Evolutionary conservation across 2,797 vertebrate genomes (phyloP).

Genomic region (Malurus leucopterus): DNA sequence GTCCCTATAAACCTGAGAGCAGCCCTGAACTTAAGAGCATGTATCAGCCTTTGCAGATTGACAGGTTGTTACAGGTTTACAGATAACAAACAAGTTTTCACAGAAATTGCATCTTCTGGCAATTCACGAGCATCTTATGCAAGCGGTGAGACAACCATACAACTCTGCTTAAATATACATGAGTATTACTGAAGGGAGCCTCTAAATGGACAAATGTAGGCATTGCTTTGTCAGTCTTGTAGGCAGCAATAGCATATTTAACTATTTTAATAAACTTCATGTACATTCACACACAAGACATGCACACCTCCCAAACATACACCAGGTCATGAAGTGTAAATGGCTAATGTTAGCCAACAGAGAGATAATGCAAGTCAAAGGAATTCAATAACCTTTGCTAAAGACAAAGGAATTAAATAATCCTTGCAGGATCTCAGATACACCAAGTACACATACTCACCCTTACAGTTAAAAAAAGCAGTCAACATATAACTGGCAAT

Average conservation of each 20-base stretch:
- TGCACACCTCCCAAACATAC: background rate
- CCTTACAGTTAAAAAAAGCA: background rate
- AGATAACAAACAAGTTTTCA: background rate
- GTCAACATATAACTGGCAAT: background rate
- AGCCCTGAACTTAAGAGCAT: background rate
- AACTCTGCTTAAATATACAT: background rate
- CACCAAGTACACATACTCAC: background rate
- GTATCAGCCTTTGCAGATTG: background rate
- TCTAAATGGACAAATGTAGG: background rate
- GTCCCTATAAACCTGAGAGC: background rate
- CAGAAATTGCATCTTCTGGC: background rate
- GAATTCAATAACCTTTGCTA: background rate
- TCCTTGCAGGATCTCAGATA: background rate
- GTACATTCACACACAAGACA: background rate
- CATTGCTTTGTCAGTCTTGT: background rate
- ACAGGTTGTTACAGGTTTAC: background rate
- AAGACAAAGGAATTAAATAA: background rate
- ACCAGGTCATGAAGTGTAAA: background rate
- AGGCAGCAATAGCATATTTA: background rate
- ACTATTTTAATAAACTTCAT: background rate
- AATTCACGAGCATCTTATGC: background rate
- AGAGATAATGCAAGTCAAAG: background rate
- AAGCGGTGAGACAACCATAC: background rate
- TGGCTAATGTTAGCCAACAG: background rate
- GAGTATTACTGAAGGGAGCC: background rate